Percentiles rank a stretch among this genome's conserved stretches.
These are phyloP conservation scores for Hesperia comma DNA, from an alignment of 2,888 invertebrate genomes.

Conservation along the genomic window DNA sequence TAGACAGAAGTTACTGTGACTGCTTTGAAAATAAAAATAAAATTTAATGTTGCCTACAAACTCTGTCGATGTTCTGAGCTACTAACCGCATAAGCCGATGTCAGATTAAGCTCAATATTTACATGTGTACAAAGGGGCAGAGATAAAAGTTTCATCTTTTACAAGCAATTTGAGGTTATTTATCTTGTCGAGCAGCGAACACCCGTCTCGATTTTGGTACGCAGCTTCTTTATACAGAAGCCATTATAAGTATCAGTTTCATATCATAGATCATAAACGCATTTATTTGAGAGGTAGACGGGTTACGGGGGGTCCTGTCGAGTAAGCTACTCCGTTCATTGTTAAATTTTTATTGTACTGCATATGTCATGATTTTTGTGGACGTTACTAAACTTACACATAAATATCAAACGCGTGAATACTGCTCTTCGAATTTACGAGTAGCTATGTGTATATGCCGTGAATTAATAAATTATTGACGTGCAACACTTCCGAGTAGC, in stretches of 20 bases:
- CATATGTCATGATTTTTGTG: conserved; percentile 74
- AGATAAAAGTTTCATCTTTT: conserved; percentile 78
- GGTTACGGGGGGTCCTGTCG: conserved; percentile 76
- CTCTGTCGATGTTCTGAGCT: conserved; percentile 51
- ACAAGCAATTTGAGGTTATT: conserved; percentile 81
- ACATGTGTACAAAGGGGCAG: conserved; percentile 70
- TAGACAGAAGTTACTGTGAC: neutral
- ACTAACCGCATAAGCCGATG: conserved; percentile 60
- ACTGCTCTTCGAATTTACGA: conserved; percentile 62
- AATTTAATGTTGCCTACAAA: conserved; percentile 46
- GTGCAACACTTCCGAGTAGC: conserved; percentile 56
- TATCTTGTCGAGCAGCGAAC: conserved; percentile 68
- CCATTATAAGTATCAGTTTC: conserved; percentile 84
- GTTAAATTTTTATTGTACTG: conserved; percentile 75
- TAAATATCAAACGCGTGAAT: conserved; percentile 71
- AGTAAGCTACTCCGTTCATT: conserved; percentile 66
- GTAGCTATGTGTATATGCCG: conserved; percentile 61
- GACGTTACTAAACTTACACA: conserved; percentile 65
- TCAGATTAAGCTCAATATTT: conserved; percentile 76
- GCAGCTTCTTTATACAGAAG: conserved; percentile 82
- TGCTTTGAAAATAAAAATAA: conserved; percentile 24
- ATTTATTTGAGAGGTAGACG: conserved; percentile 69
- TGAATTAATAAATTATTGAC: conserved; percentile 72
- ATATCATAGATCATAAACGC: conserved; percentile 83
- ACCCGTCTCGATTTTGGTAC: conserved; percentile 66